phyloP scores from a whole-genome alignment of 2,797 vertebrate species.

The Corythornis leucogaster region DNA sequence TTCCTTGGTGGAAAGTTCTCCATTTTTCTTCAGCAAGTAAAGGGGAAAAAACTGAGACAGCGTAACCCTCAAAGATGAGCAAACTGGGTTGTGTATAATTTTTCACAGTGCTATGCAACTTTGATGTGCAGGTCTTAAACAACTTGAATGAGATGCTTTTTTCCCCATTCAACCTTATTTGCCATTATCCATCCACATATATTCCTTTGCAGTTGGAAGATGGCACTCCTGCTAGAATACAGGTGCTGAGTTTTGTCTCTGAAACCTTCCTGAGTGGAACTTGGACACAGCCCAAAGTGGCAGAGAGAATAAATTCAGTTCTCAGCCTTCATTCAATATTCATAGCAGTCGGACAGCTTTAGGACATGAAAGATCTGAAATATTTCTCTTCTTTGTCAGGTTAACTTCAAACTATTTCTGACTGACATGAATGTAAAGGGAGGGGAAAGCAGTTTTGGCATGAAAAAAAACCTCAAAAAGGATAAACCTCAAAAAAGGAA shows the following conservation, averaged over 20 bases:
- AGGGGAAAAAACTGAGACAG: neutral
- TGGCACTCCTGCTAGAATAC: slow-evolving; percentile 29
- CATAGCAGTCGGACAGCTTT: neutral
- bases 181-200: neutral
- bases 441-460: neutral
- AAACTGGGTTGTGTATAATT: neutral
- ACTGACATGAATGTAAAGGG: neutral
- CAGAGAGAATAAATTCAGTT: slow-evolving; percentile 1
- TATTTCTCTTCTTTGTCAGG: neutral
- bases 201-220: slow-evolving; percentile 57
- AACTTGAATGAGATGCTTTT: slow-evolving; percentile 7
- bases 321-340: slow-evolving; percentile 31
- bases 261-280: slow-evolving; percentile 27
- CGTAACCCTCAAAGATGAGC: neutral
- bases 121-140: slow-evolving; percentile 2
- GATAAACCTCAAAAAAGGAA: neutral
- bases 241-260: slow-evolving; percentile 48
- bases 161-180: slow-evolving; percentile 49
- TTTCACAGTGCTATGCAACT: neutral
- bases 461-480: neutral
- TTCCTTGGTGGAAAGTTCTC: slow-evolving; percentile 31
- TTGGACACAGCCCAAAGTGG: slow-evolving; percentile 10
- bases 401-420: neutral
- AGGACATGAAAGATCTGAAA: neutral
- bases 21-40: neutral